Evolutionary conservation across 2,797 vertebrate species (phyloP).

Genomic region (Phalloptychus januarius): DNA sequence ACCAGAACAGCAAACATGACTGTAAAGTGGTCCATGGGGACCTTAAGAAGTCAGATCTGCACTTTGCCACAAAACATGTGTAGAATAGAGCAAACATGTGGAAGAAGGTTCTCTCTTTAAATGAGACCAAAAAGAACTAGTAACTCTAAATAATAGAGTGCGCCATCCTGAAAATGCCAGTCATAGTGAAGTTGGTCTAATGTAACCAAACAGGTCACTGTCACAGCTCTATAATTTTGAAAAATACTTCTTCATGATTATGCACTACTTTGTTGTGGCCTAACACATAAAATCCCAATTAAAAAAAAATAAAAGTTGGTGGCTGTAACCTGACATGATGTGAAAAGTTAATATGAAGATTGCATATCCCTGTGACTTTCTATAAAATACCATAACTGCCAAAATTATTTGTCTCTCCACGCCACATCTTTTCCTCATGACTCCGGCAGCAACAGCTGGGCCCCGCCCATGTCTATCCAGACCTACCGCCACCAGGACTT

Average conservation of each 20-base stretch:
- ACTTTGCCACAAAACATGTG: not conserved
- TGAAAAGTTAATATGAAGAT: not conserved
- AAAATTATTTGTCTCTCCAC: conserved; percentile 25
- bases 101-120: not conserved
- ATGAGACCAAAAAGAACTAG: not conserved
- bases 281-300: not conserved
- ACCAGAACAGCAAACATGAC: not conserved
- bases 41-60: not conserved
- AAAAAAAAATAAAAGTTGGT: not conserved
- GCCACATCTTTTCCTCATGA: conserved; percentile 71
- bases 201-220: not conserved
- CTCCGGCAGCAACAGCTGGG: conserved; percentile 89
- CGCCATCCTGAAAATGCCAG: not conserved
- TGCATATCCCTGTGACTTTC: not conserved
- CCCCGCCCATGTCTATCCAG: conserved; percentile 88
- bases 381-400: not conserved
- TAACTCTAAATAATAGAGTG: not conserved
- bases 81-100: not conserved
- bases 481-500: conserved; percentile 91
- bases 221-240: not conserved
- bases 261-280: not conserved
- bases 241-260: not conserved
- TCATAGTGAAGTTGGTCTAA: not conserved
- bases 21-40: not conserved
- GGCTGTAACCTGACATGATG: not conserved